These are phyloP conservation scores for Caenorhabditis afra DNA, from an alignment of 2,888 invertebrate species.

Conservation along the genomic window DNA sequence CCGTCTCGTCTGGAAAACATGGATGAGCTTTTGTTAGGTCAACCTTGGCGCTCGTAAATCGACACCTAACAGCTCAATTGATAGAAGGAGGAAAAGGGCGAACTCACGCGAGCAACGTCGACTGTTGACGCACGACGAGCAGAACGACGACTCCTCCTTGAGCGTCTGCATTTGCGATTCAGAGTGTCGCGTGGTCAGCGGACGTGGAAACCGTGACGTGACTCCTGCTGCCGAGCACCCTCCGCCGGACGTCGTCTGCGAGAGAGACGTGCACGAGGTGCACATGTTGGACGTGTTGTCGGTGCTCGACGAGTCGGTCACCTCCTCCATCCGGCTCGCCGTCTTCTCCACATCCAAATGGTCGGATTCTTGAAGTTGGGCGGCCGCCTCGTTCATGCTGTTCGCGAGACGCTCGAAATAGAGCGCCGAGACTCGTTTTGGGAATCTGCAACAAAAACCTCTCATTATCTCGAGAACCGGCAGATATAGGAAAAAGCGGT, in stretches of 20 bases:
- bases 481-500: too few species aligned
- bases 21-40: too few species aligned
- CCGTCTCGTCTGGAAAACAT: constrained; percentile 46
- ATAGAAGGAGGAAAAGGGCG: too few species aligned
- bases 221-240: too few species aligned
- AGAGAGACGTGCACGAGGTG: constrained; percentile 55
- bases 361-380: constrained; percentile 70
- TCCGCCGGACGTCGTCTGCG: constrained; percentile 14
- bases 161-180: constrained; percentile 59
- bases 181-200: constrained; percentile 47
- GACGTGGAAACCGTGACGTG: constrained; percentile 46
- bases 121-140: constrained; percentile 50
- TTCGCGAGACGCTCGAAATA: constrained; percentile 72
- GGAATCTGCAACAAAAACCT: constrained; percentile 51
- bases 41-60: too few species aligned
- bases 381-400: constrained; percentile 68
- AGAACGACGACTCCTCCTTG: constrained; percentile 59
- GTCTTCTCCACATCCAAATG: constrained; percentile 70
- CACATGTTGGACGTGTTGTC: constrained; percentile 58
- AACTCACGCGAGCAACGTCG: constrained; percentile 56
- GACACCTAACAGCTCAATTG: too few species aligned
- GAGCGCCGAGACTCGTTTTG: constrained; percentile 69
- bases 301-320: constrained; percentile 55
- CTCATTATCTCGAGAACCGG: too few species aligned
- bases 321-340: constrained; percentile 59